These are phyloP conservation scores for Amorpha juglandis DNA, from an alignment of 2,888 invertebrate species.

Conservation along the genomic window DNA sequence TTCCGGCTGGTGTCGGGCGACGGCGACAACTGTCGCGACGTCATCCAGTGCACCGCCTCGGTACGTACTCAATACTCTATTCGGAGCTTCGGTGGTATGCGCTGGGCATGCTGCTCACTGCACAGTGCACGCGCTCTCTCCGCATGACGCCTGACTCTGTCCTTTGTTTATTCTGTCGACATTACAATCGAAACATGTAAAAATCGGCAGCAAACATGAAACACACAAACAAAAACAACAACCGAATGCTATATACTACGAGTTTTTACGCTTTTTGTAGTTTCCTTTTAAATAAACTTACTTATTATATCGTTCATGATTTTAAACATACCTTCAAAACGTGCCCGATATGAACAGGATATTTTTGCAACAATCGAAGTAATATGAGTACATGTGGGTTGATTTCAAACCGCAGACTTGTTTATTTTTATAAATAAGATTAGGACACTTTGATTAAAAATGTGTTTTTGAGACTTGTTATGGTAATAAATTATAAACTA, in stretches of 20 bases:
- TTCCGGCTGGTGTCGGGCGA: conserved; percentile 95
- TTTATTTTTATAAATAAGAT: background rate
- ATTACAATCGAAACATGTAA: conserved; percentile 18
- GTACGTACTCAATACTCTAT: conserved; percentile 81
- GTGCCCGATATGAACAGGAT: background rate
- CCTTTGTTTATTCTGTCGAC: conserved; percentile 22
- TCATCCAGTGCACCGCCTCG: conserved; percentile 97
- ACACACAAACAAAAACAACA: background rate
- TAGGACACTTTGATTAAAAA: background rate
- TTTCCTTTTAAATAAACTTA: background rate
- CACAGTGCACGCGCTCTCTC: conserved; percentile 24
- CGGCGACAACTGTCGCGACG: conserved; percentile 96
- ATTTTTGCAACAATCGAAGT: background rate
- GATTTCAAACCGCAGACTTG: conserved; percentile 8
- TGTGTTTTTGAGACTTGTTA: background rate
- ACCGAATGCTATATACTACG: background rate
- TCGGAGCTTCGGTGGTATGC: background rate
- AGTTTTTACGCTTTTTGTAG: background rate
- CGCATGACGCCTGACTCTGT: background rate
- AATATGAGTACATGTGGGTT: background rate
- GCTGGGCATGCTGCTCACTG: background rate
- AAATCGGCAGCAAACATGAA: background rate
- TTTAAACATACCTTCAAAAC: background rate
- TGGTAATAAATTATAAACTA: too few relatives aligned
- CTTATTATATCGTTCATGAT: background rate